Evolutionary conservation across 1,140 invertebrate species (phyloP), one percentile per base, ranked within the genome.

Genomic region (Musca domestica): DNA sequence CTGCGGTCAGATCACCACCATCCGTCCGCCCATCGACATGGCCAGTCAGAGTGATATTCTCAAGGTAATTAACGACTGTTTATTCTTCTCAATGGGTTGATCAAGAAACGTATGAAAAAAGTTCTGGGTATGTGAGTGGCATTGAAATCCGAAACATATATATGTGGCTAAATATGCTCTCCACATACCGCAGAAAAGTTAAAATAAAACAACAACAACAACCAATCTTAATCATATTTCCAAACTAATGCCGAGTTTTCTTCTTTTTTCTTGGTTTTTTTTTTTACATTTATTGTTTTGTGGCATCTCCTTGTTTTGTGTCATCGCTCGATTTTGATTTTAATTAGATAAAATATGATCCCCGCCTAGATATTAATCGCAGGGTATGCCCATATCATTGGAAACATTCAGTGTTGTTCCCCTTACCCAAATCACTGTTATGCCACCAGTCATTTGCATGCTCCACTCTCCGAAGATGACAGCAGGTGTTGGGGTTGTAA

Each of bases 21-120:
- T 93, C 68, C 86, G 88, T 71, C 85, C 88, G 68, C 91, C 92
- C 58, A 90, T 94, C 76, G 89, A 90, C 79, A 83, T 92, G 64
- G 86, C 76, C 74, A 88, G 89, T 71, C 92, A 94, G 78, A 93
- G 91, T 54, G 91, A 94, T 74, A 80, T 87, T 71, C 83, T 92
- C 66, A 92, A 90, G 90, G 92, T 94, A 83, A 87, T 85, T 81
- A 58, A 25, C 4, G 2, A 14, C 1, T 27, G 27, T 41, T 41
- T 41, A 30, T 10, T 41, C 9, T 61, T 61, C 20, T 34, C 27
- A 61, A 34, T 61, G 56, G 27, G 27, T 61, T 61, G 34, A 41
- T 41, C 5, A 61, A 56, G 7, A 27, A 56, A 51, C 22, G 19
- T 51, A 2, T 51, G 1, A n/a, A 25, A 27, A 56, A 27, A 15